Evolutionary conservation across 1,140 invertebrate genomes (phyloP).

Genomic region (Caenorhabditis tropicalis): DNA sequence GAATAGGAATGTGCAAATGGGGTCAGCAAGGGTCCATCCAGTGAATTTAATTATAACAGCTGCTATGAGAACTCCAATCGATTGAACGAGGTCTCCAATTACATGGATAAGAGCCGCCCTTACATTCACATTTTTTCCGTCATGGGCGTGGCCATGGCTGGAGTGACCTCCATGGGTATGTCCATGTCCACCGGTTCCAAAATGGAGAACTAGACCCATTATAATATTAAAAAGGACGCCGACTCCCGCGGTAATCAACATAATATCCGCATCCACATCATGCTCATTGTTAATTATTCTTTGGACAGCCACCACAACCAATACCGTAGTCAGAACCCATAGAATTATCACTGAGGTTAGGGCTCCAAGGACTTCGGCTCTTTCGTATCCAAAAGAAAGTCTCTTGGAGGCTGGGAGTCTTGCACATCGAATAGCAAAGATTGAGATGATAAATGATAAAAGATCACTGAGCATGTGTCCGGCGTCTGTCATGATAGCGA

Average conservation of each 20-base stretch:
- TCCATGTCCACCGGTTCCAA: constrained; percentile 55
- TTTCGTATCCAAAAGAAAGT: constrained; percentile 83
- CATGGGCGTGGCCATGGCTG: constrained; percentile 61
- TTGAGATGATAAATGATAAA: constrained; percentile 93
- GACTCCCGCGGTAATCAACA: constrained; percentile 89
- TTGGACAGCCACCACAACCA: constrained; percentile 88
- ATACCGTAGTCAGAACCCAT: constrained; percentile 83
- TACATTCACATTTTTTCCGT: constrained; percentile 87
- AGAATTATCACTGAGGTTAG: constrained; percentile 66
- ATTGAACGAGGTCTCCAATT: constrained; percentile 93
- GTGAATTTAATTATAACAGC: constrained; percentile 91
- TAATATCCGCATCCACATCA: constrained; percentile 83
- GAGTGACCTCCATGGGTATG: constrained; percentile 55
- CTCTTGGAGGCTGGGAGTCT: constrained; percentile 81
- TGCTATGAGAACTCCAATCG: constrained; percentile 89
- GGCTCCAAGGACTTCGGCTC: constrained; percentile 77
- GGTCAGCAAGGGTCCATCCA: constrained; percentile 87
- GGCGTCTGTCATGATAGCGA: constrained; percentile 95
- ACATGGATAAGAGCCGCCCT: constrained; percentile 95
- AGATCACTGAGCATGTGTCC: constrained; percentile 94
- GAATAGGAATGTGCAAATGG: constrained; percentile 96
- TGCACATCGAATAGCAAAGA: constrained; percentile 89
- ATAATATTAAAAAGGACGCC: constrained; percentile 90
- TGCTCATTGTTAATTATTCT: constrained; percentile 84
- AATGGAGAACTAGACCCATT: constrained; percentile 71